phyloP scores from a whole-genome alignment of 2,797 vertebrate species.

The Aeoliscus strigatus region DNA sequence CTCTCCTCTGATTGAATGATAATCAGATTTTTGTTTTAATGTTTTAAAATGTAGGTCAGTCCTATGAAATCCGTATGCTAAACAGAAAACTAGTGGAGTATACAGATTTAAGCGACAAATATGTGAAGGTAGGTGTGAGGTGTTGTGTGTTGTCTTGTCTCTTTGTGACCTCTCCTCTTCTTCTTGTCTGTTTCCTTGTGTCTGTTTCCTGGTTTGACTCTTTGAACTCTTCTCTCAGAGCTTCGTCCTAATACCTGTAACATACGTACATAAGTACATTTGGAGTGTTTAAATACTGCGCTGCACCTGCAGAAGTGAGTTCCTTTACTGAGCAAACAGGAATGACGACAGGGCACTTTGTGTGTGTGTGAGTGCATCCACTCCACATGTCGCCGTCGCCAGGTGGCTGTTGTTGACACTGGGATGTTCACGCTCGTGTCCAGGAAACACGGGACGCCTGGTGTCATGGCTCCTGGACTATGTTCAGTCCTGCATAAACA shows the following conservation, averaged over 20 bases:
- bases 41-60: constrained; percentile 87
- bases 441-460: constrained; percentile 56
- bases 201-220: constrained; percentile 47
- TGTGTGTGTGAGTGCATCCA: constrained; percentile 18
- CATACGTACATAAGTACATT: too few relatives aligned
- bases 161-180: constrained; percentile 36
- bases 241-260: constrained; percentile 52
- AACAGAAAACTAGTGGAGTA: constrained; percentile 93
- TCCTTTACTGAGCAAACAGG: constrained; percentile 1
- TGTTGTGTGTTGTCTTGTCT: constrained; percentile 41
- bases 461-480: constrained; percentile 25
- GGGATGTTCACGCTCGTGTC: constrained; percentile 23
- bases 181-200: constrained; percentile 18
- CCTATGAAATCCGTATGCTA: constrained; percentile 95
- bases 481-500: constrained; percentile 29
- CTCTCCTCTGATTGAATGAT: constrained; percentile 60
- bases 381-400: constrained; percentile 36
- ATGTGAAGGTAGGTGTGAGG: constrained; percentile 86
- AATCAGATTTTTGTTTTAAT: constrained; percentile 73
- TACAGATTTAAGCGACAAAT: constrained; percentile 91
- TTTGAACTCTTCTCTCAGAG: constrained; percentile 37
- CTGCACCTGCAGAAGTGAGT: too few relatives aligned
- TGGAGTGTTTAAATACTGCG: too few relatives aligned
- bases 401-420: constrained; percentile 22
- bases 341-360: constrained; percentile 6